These are phyloP conservation scores for Leptinotarsa undecemlineata DNA, from an alignment of 1,140 invertebrate genomes.

Conservation along the genomic window DNA sequence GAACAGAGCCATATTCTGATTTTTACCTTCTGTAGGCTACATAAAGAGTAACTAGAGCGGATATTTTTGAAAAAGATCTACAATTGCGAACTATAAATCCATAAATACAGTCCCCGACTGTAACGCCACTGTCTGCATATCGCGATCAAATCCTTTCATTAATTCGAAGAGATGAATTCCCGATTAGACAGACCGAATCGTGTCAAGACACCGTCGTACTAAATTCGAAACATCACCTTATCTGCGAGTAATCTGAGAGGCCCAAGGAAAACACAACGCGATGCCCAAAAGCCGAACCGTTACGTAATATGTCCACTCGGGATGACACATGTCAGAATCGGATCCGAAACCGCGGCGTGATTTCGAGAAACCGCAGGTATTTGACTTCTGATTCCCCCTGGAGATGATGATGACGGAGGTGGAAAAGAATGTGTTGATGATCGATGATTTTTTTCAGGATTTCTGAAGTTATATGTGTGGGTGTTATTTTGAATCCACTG, in stretches of 20 bases:
- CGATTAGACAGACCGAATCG: conserved; percentile 44
- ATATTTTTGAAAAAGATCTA: too few species aligned
- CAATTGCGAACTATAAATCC: too few species aligned
- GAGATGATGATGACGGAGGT: neutral
- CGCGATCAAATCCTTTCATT: conserved; percentile 47
- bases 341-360: conserved; percentile 33
- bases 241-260: conserved; percentile 43
- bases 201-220: conserved; percentile 46
- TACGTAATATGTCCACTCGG: conserved; percentile 41
- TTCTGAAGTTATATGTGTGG: too few species aligned
- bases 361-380: conserved; percentile 24
- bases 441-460: too few species aligned
- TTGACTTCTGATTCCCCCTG: conserved; percentile 14
- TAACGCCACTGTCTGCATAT: conserved; percentile 32
- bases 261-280: conserved; percentile 25
- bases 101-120: neutral
- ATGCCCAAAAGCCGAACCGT: conserved; percentile 28
- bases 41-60: too few species aligned
- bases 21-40: too few species aligned
- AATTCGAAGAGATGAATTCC: conserved; percentile 48
- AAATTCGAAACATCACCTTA: conserved; percentile 45
- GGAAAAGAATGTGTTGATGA: too few species aligned
- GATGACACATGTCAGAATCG: conserved; percentile 44
- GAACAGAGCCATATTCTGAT: too few species aligned
- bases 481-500: too few species aligned